phyloP scores from a whole-genome alignment of 64 coral and sea anemone species.

The Pocillopora verrucosa region DNA sequence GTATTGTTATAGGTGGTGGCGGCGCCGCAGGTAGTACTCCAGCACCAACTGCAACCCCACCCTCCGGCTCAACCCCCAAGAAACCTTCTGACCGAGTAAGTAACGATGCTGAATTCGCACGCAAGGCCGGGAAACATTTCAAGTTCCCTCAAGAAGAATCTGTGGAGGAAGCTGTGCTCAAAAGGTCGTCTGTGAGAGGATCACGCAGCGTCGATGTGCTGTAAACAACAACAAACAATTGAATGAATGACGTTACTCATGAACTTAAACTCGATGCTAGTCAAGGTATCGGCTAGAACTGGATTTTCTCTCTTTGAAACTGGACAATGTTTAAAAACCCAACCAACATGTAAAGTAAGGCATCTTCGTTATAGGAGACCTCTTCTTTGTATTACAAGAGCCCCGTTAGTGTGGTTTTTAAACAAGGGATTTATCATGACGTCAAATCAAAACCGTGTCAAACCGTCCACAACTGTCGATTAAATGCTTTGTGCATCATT shows the following conservation, averaged over 20 bases:
- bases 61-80: not conserved
- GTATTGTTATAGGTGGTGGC: not conserved
- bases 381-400: not conserved
- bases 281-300: not conserved
- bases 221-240: not conserved
- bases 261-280: not conserved
- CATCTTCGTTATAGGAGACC: not conserved
- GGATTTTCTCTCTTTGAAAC: not conserved
- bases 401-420: not conserved
- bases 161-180: conserved; percentile 23
- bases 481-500: not conserved
- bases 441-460: no score
- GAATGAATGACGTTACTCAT: not conserved
- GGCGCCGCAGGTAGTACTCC: not conserved
- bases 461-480: not conserved
- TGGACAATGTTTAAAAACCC: not conserved
- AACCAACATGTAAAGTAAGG: not conserved
- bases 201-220: not conserved
- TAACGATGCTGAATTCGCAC: not conserved
- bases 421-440: not conserved
- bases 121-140: not conserved
- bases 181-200: conserved; percentile 16
- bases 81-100: no score
- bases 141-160: conserved; percentile 10
- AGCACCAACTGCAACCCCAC: not conserved